Base-by-base conservation (phyloP, 53 echinoderm and acorn worm species). In the Holothuria scabra region DNA sequence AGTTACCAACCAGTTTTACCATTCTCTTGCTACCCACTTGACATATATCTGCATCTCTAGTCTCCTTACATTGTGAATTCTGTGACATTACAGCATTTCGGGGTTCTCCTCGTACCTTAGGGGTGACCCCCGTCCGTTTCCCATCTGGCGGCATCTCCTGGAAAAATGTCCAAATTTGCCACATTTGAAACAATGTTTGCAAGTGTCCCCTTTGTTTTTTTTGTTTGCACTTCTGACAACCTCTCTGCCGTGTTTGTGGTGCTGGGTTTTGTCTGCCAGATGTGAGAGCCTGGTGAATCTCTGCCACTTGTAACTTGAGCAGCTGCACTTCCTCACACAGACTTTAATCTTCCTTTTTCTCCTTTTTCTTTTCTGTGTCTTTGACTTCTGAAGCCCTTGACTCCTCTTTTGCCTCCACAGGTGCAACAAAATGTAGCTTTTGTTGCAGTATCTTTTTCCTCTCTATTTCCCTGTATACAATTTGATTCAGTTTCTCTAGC, bases 81-180 rank as follows among this genome's bases (percentile, higher is more conserved):
- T 49, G 74, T 49, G 31, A 32, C 67, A 38, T 29, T 56, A 57
- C 34, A n/a, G 37, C 5, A 24, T 29, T 22, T 26, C 10, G 61
- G 81, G 82, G 9, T 58, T 56, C 87, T 60, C 59, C 82, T 70
- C 87, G 87, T 69, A 70, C 82, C 82, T 35, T 63, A 66, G 82
- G 67, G 46, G 71, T 13, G 66, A 82, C 71, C 82, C 56, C 41
- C 19, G 67, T 21, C 38, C 70, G 72, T 87, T 87, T 87, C 61
- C 82, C 82, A 1, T 28, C 26, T 13, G 31, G 4, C 46, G 60
- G 44, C 71, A 82, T 3, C 82, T 60, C 23, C 60, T 44, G 18
- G 82, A 41, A n/a, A 48, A 59, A 70, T 82, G 62, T 12, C 66
- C 82, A 22, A 16, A 46, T 31, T n/a, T n/a, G n/a, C n/a, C n/a